Evolutionary conservation across 2,797 vertebrate species (phyloP).

Genomic region (Mastacembelus armatus): DNA sequence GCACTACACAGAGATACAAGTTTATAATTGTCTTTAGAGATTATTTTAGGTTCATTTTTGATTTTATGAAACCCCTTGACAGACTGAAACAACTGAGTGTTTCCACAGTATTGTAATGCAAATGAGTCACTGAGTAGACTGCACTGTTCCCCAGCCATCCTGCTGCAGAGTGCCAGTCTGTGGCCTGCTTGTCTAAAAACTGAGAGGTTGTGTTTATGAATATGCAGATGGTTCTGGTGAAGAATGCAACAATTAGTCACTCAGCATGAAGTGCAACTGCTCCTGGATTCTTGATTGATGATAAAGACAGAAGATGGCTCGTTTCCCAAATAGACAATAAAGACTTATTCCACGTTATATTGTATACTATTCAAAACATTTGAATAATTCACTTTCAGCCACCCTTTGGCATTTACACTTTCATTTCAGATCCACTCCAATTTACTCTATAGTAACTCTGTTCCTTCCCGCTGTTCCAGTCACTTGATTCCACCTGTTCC

Average conservation of each 20-base stretch:
- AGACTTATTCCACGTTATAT: not conserved
- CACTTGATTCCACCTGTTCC: no score
- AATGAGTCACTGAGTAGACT: conserved; percentile 12
- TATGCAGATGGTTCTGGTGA: conserved; percentile 23
- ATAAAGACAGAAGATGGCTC: not conserved
- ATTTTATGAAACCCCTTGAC: not conserved
- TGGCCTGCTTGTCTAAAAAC: not conserved
- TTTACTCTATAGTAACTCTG: no score
- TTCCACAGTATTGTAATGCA: conserved; percentile 30
- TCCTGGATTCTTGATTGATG: not conserved
- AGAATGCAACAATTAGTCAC: conserved; percentile 21
- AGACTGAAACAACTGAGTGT: not conserved
- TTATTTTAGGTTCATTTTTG: not conserved
- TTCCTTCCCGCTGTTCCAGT: no score
- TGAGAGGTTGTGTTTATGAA: conserved; percentile 19
- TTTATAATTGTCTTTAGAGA: not conserved
- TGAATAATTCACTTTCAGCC: no score
- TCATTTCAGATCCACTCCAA: no score
- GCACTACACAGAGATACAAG: not conserved
- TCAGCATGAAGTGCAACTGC: not conserved
- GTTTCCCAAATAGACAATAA: not conserved
- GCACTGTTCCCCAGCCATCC: not conserved
- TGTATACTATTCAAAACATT: no score
- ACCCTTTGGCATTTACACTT: no score
- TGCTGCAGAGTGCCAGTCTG: not conserved